Base-by-base conservation (phyloP, 1,140 invertebrate genomes). In the Limonius californicus region DNA sequence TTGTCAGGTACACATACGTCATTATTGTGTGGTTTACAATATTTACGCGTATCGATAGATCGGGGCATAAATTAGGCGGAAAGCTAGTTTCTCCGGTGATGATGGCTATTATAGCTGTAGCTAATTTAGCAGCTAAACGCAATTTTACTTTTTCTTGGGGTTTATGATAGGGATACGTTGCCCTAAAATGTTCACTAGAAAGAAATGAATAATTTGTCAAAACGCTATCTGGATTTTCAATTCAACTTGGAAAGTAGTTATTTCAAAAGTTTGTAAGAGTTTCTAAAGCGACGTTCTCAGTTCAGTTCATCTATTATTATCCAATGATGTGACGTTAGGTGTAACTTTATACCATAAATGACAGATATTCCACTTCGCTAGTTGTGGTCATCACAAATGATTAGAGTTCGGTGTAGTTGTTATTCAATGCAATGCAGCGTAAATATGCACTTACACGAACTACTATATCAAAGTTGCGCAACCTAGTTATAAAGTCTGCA, bases 291-390 rank as follows among this genome's bases (percentile, higher is more conserved):
- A 14, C n/a, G 14, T 50, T 50, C 45, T 50, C 45, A 21, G 45
- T 50, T 50, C 45, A 50, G 16, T 50, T 50, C 45, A 3, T 19
- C n/a, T 50, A 50, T 50, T 50, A 50, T 50, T 18, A 50, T 21
- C 45, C 45, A 50, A 50, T 50, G 45, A 21, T 21, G 16, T 50
- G 16, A 50, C 16, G 11, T 50, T 50, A 50, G 7, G 20, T 18
- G 16, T 45, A 7, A 18, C 2, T 19, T 50, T 50, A 50, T 15
- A 50, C 45, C 19, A 50, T 50, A 21, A 19, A 2, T 50, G 45
- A 50, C 45, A 19, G 45, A 50, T 50, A 50, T 50, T 50, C 45
- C 45, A 50, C 45, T 50, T 50, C 16, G 14, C 3, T 50, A 50
- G 15, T 18, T 50, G n/a, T 14, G 45, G 45, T 19, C 45, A 50